Evolutionary conservation across 2,113 vertebrate species (phyloP), one percentile per base, ranked within the genome.

Genomic region (Ammodytes dubius): DNA sequence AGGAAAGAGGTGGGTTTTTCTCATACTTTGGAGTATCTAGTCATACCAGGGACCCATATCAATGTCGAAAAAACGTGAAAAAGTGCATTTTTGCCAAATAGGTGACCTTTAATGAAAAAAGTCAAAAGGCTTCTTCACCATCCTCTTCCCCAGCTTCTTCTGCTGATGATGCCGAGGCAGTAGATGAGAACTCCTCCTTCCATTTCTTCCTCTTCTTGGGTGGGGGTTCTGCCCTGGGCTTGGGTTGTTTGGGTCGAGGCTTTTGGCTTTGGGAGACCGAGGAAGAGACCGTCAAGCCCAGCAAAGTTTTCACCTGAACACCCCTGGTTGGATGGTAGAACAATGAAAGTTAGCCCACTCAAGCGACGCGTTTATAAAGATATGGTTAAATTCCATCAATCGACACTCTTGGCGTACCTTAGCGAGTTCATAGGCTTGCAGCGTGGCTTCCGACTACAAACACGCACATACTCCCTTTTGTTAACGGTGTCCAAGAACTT

Each of bases 151-250:
- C 97, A 53, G 94, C 96, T 59, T 95, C 95, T 80, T 98, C 97
- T 60, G 96, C 96, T 77, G 97, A 97, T 75, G 97, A 97, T 72
- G 95, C 96, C 0, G 97, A 97, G 2, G 95, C 95, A 13, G 97
- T 94, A 15, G 96, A 93, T 2, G 96, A 96, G 82, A 97, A 97
- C 77, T 96, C 97, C 88, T 98, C 97, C 90, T 99, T 98, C 98
- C 98, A 99, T 79, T 97, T 99, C 93, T 96, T 98, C 89, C 98
- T 96, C 92, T 99, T 99, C 93, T 99, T 99, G 80, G 98, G 98
- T 60, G 98, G 98, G 27, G 98, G 97, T 91, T 99, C 98, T 81
- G 97, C 97, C 90, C 96, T 96, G 64, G 95, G 77, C 91, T 98
- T 99, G 37, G 93, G 83, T 93, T 96, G 97, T 92, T 98, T 99